Conservation (phyloP, 2,888 invertebrate genomes). For the Phyto melanocephala region DNA sequence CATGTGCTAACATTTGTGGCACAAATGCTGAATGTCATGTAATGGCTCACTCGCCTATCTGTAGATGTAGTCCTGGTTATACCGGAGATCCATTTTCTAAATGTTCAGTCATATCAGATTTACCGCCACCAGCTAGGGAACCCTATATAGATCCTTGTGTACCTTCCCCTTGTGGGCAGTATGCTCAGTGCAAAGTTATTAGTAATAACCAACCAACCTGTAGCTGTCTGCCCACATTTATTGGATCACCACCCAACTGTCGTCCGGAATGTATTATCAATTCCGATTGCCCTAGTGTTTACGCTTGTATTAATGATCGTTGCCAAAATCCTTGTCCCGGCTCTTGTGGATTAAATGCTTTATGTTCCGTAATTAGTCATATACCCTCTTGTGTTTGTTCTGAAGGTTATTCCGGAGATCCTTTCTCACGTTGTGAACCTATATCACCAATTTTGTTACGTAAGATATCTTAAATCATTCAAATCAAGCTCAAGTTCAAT, state of each 20-base stretch:
- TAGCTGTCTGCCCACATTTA: conserved; percentile 82
- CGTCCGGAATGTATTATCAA: conserved; percentile 85
- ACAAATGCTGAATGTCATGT: conserved; percentile 82
- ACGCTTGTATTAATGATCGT: conserved; percentile 85
- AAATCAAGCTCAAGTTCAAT: neutral
- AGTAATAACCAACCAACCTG: conserved; percentile 82
- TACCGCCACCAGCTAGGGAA: conserved; percentile 69
- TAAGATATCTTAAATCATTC: conserved; percentile 65
- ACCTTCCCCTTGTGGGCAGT: conserved; percentile 85
- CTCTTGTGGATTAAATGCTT: conserved; percentile 85
- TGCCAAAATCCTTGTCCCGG: conserved; percentile 87
- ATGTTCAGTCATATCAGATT: conserved; percentile 80
- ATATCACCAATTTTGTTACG: conserved; percentile 68
- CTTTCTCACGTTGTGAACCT: conserved; percentile 83
- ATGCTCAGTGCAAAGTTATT: conserved; percentile 83
- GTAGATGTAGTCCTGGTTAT: conserved; percentile 83
- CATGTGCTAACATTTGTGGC: conserved; percentile 83
- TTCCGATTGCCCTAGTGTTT: conserved; percentile 84
- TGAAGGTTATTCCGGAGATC: conserved; percentile 84
- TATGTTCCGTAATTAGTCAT: conserved; percentile 86
- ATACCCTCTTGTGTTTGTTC: conserved; percentile 85
- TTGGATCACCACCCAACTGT: conserved; percentile 85
- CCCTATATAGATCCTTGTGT: conserved; percentile 81
- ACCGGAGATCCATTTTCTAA: conserved; percentile 86
- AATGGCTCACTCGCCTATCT: conserved; percentile 81